A percentile compares a stretch with the other conserved stretches of the same genome.
Evolutionary conservation across 2,113 vertebrate species (phyloP).

Genomic region (Macaca mulatta): DNA sequence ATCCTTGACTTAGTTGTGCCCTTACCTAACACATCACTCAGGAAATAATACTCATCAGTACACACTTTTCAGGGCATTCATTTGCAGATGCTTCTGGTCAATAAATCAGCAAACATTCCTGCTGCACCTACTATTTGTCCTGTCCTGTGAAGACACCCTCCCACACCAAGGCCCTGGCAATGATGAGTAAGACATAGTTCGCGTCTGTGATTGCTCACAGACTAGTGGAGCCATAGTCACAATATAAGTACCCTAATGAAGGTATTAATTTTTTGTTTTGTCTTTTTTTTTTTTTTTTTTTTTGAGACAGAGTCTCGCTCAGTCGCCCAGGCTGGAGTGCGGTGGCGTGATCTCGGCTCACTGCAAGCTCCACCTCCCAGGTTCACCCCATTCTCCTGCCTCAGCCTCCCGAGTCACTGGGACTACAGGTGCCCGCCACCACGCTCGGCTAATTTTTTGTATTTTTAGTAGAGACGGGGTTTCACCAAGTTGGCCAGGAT

Average conservation of each 20-base stretch:
- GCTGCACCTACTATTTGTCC: neutral
- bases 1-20: neutral
- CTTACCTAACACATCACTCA: neutral
- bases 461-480: no score
- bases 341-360: neutral
- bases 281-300: neutral
- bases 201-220: neutral
- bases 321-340: neutral
- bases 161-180: neutral
- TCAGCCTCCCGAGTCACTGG: no score
- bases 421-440: no score
- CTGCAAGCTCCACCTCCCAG: no score
- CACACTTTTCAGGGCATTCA: neutral
- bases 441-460: no score
- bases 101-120: neutral
- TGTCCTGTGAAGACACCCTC: neutral
- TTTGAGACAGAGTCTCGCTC: neutral
- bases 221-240: neutral
- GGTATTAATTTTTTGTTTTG: neutral
- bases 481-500: no score
- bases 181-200: neutral
- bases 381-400: no score
- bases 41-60: neutral
- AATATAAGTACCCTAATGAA: constrained; percentile 3
- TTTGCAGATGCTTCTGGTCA: neutral